Base-by-base conservation (phyloP, 30 jellyfish, hydroid and myxozoan species). In the Chrysaora quinquecirrha region DNA sequence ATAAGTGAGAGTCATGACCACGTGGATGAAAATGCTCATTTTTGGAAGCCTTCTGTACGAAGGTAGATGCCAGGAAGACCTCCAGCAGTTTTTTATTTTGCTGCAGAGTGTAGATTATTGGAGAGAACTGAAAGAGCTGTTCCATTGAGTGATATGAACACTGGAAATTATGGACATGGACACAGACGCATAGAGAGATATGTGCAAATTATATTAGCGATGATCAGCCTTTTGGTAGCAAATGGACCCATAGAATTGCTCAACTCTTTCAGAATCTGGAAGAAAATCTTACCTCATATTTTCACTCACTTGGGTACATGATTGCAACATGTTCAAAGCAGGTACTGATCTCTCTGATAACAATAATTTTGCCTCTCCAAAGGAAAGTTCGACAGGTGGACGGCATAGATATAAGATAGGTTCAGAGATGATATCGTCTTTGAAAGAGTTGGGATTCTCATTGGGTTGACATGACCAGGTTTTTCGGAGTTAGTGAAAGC, bases 191-290 rank as follows among this genome's bases (percentile, higher is more conserved):
- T 43, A 3, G 68, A 52, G 19, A 52, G 68, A 52, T 52, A 52
- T 52, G 12, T 52, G 68, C 68, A 52, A 52, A 52, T 52, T 52
- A 52, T 52, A 52, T 52, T 52, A 25, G 68, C 68, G 27, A 52
- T 52, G 68, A 25, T 52, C 68, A 52, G 68, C 68, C 68, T 52
- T 4, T 52, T 52, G 68, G 68, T 25, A 52, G 68, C 68, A 52
- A 52, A 52, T 52, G 68, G 68, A 25, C 68, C 6, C 68, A 52
- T 3, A 52, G 7, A 4, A 2, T 52, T 52, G 58, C 12, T 43
- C 58, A 43, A 16, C 58, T 16, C 16, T 52, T 52, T 12, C 25
- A 52, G 68, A 52, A 52, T 6, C 16, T 43, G 58, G 58, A 9
- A 43, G 58, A 52, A 52, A 52, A 52, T 20, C 68, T 52, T 52